Conservation (phyloP, 2,113 vertebrate genomes). For the Donacobius atricapilla region DNA sequence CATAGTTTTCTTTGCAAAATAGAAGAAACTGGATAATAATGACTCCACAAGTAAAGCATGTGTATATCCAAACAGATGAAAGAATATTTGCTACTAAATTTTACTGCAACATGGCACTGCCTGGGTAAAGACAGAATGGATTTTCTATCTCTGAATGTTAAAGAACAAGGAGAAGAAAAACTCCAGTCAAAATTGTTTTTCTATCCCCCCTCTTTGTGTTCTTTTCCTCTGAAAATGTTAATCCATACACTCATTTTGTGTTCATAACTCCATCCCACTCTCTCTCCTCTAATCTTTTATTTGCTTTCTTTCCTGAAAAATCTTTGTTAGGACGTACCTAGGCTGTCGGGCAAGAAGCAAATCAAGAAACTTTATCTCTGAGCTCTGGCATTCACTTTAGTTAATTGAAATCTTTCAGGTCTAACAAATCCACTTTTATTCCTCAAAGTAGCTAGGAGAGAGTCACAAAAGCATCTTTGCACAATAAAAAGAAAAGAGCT, state of each 20-base stretch:
- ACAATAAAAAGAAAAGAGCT: not conserved
- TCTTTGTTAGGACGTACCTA: not conserved
- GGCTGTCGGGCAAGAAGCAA: not conserved
- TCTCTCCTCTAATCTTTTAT: not conserved
- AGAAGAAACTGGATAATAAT: not conserved
- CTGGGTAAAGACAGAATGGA: not conserved
- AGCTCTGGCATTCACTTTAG: not conserved
- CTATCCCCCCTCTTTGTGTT: not conserved
- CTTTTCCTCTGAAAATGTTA: not conserved
- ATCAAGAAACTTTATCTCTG: not conserved
- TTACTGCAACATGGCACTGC: not conserved
- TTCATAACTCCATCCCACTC: not conserved
- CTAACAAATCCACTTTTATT: not conserved
- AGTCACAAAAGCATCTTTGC: not conserved
- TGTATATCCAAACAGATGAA: no score
- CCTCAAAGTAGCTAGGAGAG: not conserved
- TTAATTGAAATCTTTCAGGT: slow-evolving; percentile 43
- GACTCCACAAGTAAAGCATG: not conserved
- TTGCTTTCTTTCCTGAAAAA: not conserved
- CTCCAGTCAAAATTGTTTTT: not conserved
- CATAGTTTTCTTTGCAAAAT: not conserved
- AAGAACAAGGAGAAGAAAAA: not conserved
- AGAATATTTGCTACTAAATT: not conserved
- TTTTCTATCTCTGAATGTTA: not conserved
- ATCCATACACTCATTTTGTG: not conserved